Evolutionary conservation across 2,888 invertebrate species (phyloP), one percentile per base, ranked within the genome.

Genomic region (Microplitis manilae): DNA sequence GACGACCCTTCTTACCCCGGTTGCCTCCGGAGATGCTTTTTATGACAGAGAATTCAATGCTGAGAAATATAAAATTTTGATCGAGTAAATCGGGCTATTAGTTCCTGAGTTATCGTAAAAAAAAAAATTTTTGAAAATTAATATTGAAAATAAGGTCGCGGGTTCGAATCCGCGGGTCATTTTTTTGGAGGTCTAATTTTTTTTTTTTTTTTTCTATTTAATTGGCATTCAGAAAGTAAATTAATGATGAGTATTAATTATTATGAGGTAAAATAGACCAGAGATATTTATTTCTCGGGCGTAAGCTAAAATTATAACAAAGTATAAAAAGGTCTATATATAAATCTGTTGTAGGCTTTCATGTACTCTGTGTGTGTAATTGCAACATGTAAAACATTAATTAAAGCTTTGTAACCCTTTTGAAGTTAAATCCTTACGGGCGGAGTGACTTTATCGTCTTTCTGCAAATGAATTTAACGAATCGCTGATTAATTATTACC

Each of bases 401-500:
- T 50, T 50, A 50, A 50, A 50, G 50, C 50, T 13, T 13, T 50
- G 50, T 50, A 50, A 50, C 50, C 13, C 50, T 50, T 50, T 50
- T 50, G 50, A 50, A 86, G 86, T 84, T 69, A 62, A 75, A 71
- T 30, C 71, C 76, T 77, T 76, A 77, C 73, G 68, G 68, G 71
- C 77, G 61, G 79, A 71, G 69, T 81, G 81, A 30, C 30, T 30
- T 81, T 83, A 85, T 85, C 82, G 84, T 85, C 77, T 82, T 78
- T 82, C 83, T 82, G 83, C 80, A 80, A 82, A 30, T 78, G 82
- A 84, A 85, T 85, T 86, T 84, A 85, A 85, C 84, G 82, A 85
- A 84, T 83, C 81, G 80, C 82, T 84, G 85, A 86, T 86, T 86
- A 86, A 87, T 87, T 84, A 84, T 80, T 69, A 75, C 75, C 68